Evolutionary conservation across 2,797 vertebrate genomes (phyloP).

Genomic region (Pantherophis alleghaniensis): DNA sequence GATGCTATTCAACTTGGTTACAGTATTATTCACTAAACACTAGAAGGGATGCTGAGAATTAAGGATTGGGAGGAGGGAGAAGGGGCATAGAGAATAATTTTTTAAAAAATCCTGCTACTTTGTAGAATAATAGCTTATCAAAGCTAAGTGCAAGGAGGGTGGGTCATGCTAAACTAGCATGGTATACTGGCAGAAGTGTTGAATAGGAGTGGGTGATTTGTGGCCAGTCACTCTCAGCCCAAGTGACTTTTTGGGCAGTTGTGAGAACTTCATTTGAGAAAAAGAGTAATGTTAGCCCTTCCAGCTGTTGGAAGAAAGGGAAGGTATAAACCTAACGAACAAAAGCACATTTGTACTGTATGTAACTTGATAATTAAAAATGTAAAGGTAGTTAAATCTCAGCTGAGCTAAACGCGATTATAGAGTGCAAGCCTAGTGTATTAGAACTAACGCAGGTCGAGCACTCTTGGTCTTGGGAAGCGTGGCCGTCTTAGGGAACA

Average conservation of each 20-base stretch:
- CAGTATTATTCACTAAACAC: neutral
- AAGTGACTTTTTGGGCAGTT: neutral
- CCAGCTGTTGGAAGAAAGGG: neutral
- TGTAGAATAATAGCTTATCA: too few relatives aligned
- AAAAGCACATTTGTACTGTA: neutral
- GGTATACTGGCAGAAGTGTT: too few relatives aligned
- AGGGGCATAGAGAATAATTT: neutral
- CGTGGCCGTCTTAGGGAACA: neutral
- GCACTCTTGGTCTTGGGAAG: neutral
- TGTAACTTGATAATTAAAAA: neutral
- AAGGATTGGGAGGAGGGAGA: neutral
- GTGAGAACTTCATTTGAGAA: neutral
- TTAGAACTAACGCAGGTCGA: neutral
- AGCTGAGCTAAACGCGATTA: neutral
- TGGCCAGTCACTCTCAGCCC: neutral
- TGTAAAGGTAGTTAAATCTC: neutral
- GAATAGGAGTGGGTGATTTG: neutral
- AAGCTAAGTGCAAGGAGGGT: neutral
- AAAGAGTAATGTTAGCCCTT: neutral
- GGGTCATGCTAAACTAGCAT: too few relatives aligned
- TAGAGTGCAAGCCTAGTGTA: neutral
- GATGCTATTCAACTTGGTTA: neutral
- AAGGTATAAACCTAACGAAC: neutral
- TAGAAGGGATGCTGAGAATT: neutral
- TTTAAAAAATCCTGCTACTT: neutral